Evolutionary conservation across 2,888 invertebrate species (phyloP), one percentile per base, ranked within the genome.

Genomic region (Acanthacorydalis orientalis): DNA sequence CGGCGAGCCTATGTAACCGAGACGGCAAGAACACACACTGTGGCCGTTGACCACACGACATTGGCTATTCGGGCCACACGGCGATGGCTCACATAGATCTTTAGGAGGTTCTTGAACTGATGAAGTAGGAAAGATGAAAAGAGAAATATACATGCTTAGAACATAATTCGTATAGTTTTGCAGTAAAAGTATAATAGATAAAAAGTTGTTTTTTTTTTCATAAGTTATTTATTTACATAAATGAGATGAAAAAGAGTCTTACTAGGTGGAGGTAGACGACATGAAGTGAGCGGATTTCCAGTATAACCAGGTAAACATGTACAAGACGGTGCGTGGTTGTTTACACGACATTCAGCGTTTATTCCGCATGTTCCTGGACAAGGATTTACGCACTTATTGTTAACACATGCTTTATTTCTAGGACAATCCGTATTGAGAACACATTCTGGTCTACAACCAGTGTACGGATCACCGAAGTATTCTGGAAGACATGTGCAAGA

Each of bases 401-500:
- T 84, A 45, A 81, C 71, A 60, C 90, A 90, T 31, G 88, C 80
- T 65, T 75, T 80, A 54, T 78, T 75, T 58, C 74, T 74, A 7
- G 78, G 71, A 64, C 90, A 91, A 58, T 91, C 89, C 8, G 83
- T 78, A 63, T 89, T 89, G 55, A 83, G 75, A n/a, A 87, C 79
- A 63, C 90, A 90, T 72, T 90, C 88, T 31, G 89, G 89, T 60
- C 86, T 73, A 63, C 90, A 90, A 59, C 84, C 83, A 40, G 81
- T 69, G 58, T 89, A 87, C 2, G 89, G 89, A 68, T 89, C 87
- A 46, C 90, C 89, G 57, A 79, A 82, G 64, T 86, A 89, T 57
- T 86, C 85, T 49, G 80, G 75, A 52, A 85, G 68, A 67, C 89
- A 90, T 52, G 77, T 73, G 64, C 89, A 90, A 51, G 88, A 84